Evolutionary conservation across 2,888 invertebrate species (phyloP), one percentile per base, ranked within the genome.

Genomic region (Melinopterus prodromus): DNA sequence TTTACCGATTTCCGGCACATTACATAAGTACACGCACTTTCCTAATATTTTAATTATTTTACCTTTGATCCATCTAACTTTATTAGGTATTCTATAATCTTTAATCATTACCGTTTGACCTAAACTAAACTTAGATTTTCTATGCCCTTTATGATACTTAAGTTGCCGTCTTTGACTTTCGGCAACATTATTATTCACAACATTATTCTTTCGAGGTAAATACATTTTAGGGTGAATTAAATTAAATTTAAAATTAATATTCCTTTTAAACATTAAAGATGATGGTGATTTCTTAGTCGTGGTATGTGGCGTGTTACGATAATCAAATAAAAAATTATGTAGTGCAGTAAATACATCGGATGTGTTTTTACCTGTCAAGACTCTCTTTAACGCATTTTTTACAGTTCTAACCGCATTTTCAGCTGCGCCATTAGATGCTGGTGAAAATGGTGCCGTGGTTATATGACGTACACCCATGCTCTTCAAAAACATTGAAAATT

Each of bases 401-500:
- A 80, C 16, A 9, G 77, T 82, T 80, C 84, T 83, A 69, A 84
- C 83, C 2, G 81, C 37, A 76, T 83, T 83, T 78, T 84, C 83
- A 3, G 83, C 84, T 9, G 83, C 81, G 3, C 83, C 83, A 79
- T 84, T 83, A 6, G 83, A 82, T 38, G 77, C n/a, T 16, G 80
- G 81, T 75, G 81, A 77, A 79, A 77, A 82, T 9, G 82, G 83
- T 16, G 84, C 76, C 26, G 77, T 71, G 9, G 78, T 81, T 36
- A 84, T 71, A 75, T 83, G 83, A 3, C 70, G 70, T 53, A 84
- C 80, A 36, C 69, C 76, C 79, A 83, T 83, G 69, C 38, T 80
- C 12, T 38, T 72, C 69, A 82, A 77, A 80, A 83, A 82, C 15
- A 26, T 53, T 77, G 82, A 35, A 70, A 83, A 82, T 77, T 84